Evolutionary conservation across 1,140 invertebrate species (phyloP), one percentile per base, ranked within the genome.

Genomic region (Muscidifurax raptorellus): DNA sequence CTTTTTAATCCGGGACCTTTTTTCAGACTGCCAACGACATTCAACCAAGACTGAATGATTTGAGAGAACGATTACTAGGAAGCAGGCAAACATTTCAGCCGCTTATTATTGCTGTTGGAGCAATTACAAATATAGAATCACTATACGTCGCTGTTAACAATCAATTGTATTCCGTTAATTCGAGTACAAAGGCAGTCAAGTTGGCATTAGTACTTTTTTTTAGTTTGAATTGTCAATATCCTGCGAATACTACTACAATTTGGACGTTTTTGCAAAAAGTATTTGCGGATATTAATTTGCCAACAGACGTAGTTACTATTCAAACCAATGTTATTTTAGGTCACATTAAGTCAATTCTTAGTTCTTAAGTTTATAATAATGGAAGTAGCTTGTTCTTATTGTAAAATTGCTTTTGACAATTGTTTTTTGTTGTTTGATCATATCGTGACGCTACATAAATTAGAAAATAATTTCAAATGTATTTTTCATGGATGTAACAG

Each of bases 1-100:
- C n/a, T n/a, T n/a, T n/a, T n/a, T n/a, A n/a, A n/a, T n/a, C n/a
- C n/a, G n/a, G n/a, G n/a, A n/a, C n/a, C n/a, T n/a, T n/a, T 76
- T 76, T 76, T 47, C 40, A 76, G 74, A 76, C 40, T 76, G 40
- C 36, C n/a, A 76, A 47, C 13, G 74, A 76, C 27, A 18, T 76
- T 1, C 18, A 44, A n/a, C 74, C 40, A 15, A 1, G 40, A 47
- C n/a, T 76, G 5, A 47, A 47, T 12, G 7, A 44, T 12, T 76
- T 76, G 22, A 47, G 12, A 18, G 27, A n/a, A 47, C 25, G 40
- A 2, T 47, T 47, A 47, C 2, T 76, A 3, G 47, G 0, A 25
- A 76, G 27, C 25, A 76, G 47, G 12, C 22, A 76, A 47, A 47
- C 36, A 13, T 47, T 76, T 76, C 74, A 44, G 25, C 40, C 74